Evolutionary conservation across 1,140 invertebrate species (phyloP), one percentile per base, ranked within the genome.

Genomic region (Polypedilum vanderplanki): DNA sequence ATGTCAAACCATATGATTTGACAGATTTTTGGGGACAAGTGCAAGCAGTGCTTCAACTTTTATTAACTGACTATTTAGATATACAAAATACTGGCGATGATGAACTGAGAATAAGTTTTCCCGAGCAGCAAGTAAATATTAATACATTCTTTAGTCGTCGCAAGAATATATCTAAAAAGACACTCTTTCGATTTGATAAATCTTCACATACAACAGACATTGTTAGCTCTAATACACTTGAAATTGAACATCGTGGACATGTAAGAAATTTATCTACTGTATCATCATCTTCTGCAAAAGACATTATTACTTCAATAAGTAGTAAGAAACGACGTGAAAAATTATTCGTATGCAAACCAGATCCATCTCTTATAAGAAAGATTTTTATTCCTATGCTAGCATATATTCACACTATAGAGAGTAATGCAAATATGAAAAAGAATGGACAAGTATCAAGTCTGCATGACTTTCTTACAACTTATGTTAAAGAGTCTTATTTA

Each of bases 11-110:
- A 3, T 95, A 96, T 83, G 89, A 90, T 77, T 89, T 93, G 78
- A 87, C 89, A 15, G 91, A 95, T 83, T 93, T 95, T 77, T 97
- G 95, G 94, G 89, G 88, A 41, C 91, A 93, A 79, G 90, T 96
- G 22, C 95, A 97, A 83, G 88, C 89, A 79, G 92, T 95, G 77
- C 81, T 95, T 64, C 92, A 92, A 83, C 84, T 89, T 18, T 83
- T 95, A 40, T 82, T 95, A 17, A 91, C 90, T 46, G 92, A 95
- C 79, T 95, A 95, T 84, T 83, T 96, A 75, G 91, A 95, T 81
- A 90, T 95, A 76, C 88, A 90, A 81, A 92, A 90, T 81, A 84
- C 87, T 40, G 83, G 85, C 24, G 87, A 89, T 75, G 85, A 86
- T 46, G 83, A 87, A 74, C 86, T 87, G 73, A 86, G 87, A 79